phyloP scores from a whole-genome alignment of 2,113 vertebrate species.

The Elachura formosa region DNA sequence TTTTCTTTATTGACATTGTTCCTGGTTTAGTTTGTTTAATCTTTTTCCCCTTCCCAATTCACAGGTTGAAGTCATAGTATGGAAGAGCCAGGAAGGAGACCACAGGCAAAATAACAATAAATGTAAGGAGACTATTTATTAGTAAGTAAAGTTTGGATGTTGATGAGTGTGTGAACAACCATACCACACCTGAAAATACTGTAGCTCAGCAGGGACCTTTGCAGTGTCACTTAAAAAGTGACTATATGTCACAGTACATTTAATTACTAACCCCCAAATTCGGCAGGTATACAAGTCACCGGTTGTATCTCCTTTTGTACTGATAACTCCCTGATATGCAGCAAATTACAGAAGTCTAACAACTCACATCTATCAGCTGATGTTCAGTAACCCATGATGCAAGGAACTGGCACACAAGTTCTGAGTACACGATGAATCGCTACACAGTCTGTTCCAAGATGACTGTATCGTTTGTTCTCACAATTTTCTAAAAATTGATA shows the following conservation, averaged over 20 bases:
- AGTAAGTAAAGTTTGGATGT: background rate
- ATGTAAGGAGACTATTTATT: background rate
- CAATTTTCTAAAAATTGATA: background rate
- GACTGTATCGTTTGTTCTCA: background rate
- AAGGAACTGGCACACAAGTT: background rate
- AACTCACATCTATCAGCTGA: background rate
- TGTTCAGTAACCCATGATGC: background rate
- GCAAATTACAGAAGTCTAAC: background rate
- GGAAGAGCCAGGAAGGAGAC: background rate
- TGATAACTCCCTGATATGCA: background rate
- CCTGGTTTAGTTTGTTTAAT: background rate
- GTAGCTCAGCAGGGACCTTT: background rate
- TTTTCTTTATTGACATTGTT: background rate
- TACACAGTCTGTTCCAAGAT: background rate
- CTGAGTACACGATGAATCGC: background rate
- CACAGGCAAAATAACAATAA: background rate
- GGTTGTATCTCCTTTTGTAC: background rate
- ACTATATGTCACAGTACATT: background rate
- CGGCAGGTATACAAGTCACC: background rate
- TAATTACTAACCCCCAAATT: background rate
- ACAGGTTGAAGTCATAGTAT: background rate
- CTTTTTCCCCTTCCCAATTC: fast-evolving
- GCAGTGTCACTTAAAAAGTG: background rate
- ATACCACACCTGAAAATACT: background rate
- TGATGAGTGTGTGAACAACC: background rate